Percentiles rank a stretch among this genome's conserved stretches.
Conservation (phyloP, 2,113 vertebrate genomes). For the Dasyornis broadbenti region DNA sequence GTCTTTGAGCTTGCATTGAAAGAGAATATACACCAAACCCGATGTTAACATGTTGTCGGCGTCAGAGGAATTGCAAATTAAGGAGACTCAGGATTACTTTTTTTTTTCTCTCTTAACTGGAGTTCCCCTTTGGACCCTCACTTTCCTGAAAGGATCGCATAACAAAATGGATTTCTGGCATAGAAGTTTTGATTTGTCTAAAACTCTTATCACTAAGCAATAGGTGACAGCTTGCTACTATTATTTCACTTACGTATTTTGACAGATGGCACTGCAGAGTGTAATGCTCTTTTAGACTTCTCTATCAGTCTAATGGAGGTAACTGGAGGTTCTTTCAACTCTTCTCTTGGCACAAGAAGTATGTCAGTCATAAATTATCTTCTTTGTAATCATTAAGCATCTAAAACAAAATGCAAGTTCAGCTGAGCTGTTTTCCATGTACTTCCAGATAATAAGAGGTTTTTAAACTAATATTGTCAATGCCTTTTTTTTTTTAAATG, state of each 20-base stretch:
- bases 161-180: slow-evolving; percentile 54
- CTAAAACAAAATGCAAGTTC: slow-evolving; percentile 75
- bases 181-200: slow-evolving; percentile 75
- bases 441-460: slow-evolving; percentile 57
- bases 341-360: slow-evolving; percentile 84
- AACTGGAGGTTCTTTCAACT: slow-evolving; percentile 82
- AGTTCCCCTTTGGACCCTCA: not conserved
- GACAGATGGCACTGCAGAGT: slow-evolving; percentile 84
- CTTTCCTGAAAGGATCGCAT: not conserved
- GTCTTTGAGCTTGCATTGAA: not conserved
- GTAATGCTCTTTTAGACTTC: slow-evolving; percentile 81
- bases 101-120: not conserved
- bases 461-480: slow-evolving; percentile 56
- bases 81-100: not conserved
- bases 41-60: not conserved
- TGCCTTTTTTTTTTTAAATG: slow-evolving; percentile 12
- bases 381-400: slow-evolving; percentile 81
- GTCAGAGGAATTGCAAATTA: slow-evolving; percentile 25
- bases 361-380: slow-evolving; percentile 85
- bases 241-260: slow-evolving; percentile 85
- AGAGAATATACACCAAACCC: not conserved
- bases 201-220: slow-evolving; percentile 75
- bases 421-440: slow-evolving; percentile 66
- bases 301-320: slow-evolving; percentile 86
- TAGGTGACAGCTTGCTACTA: slow-evolving; percentile 84